Base-by-base conservation (phyloP, 2,113 vertebrate species). In the Vireo altiloquus region DNA sequence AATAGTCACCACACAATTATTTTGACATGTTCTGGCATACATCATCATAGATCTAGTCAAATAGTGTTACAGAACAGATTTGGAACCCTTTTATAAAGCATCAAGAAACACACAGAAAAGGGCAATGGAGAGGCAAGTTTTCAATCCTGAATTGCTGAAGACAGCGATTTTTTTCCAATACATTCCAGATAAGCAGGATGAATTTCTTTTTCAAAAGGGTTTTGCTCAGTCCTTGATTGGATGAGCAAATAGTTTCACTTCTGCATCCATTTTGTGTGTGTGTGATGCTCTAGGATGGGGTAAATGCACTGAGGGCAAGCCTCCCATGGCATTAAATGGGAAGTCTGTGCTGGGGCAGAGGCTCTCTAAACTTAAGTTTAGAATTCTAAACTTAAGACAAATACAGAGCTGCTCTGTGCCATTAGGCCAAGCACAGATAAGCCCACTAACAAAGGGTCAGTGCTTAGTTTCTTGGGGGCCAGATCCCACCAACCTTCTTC, bases 1-100 rank as follows among this genome's bases (percentile, higher is more conserved):
- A 97, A 95, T 90, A 97, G 97, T 97, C 95, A 91, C 57, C 96
- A 97, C 93, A 97, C 94, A 97, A 98, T 98, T 98, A 98, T 98
- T 98, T 98, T 98, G 97, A 97, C 95, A 96, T 94, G 85, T 89
- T 96, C 92, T 97, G 92, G 95, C 95, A 97, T 97, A 97, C 81
- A 96, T 97, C 97, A 96, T 96, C 96, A 97, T 93, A 95, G 92
- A 92, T 92, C 90, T 94, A 97, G 94, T 97, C 90, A 94, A 97
- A 95, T 88, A 97, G 94, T 87, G 64, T 82, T 96, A 95, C 0
- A 92, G 92, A 97, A 94, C 89, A 95, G 91, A 84, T 95, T 91
- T 93, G 63, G 90, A 96, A 94, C 68, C 91, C 90, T 96, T 96
- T 82, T 93, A 94, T 79, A 86, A 93, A 95, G 92, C 95, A 89